Percentiles rank a stretch among this genome's conserved stretches.
phyloP scores from a whole-genome alignment of 2,797 vertebrate species.

The Dicrostonyx torquatus region DNA sequence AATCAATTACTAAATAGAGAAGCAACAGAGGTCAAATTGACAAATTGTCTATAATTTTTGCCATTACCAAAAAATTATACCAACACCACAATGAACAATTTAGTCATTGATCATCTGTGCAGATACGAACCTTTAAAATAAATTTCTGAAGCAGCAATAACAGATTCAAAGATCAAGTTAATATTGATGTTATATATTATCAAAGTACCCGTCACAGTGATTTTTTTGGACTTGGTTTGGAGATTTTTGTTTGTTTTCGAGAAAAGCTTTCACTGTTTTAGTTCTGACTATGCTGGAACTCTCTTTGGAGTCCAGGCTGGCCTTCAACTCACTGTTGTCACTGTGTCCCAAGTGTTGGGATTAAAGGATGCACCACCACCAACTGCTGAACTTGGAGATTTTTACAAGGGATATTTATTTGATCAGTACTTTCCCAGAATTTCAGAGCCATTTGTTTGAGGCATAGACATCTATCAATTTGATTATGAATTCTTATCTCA shows the following conservation, averaged over 20 bases:
- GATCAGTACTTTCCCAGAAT: background rate
- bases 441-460: background rate
- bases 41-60: background rate
- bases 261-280: no score
- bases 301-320: no score
- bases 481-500: background rate
- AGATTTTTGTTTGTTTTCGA: background rate
- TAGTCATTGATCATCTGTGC: background rate
- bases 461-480: background rate
- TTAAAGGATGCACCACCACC: no score
- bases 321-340: no score
- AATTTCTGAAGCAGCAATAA: background rate
- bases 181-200: background rate
- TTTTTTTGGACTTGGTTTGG: background rate
- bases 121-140: background rate
- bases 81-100: background rate
- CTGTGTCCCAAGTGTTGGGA: no score
- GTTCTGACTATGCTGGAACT: no score
- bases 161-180: background rate
- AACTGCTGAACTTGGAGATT: background rate
- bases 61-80: background rate
- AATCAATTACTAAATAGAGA: background rate
- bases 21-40: background rate
- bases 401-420: background rate
- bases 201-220: background rate